Evolutionary conservation across 2,797 vertebrate species (phyloP), one percentile per base, ranked within the genome.

Genomic region (Neosalanx taihuensis): DNA sequence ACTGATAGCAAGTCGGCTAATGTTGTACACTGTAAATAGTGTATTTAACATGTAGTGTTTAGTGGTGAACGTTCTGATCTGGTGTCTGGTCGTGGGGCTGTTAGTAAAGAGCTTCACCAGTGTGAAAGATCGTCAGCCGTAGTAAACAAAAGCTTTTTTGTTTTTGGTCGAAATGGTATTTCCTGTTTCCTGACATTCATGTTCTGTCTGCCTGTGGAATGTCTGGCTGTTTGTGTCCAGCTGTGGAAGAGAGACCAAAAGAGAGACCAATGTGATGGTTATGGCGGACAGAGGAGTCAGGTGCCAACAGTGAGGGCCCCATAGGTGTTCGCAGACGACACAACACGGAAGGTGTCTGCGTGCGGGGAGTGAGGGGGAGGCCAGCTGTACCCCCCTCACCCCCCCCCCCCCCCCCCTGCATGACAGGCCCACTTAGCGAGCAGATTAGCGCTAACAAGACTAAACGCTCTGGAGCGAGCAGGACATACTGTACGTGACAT

Each of bases 1-100:
- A 64, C 79, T 82, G 84, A 90, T 90, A 91, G 69, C 77, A 31
- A 2, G 17, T 57, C 56, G 60, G 31, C 59, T 72, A 30, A 70
- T 70, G 73, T 13, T 3, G 20, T 77, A 76, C 86, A 79, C 86
- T 81, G 41, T 46, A 12, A 56, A 17, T 56, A 26, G 23, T 1
- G 23, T 26, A 26, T 1, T 26, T 26, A 26, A 26, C 23, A 26
- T 26, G 23, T 85, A 61, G 56, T 56, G 71, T 71, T 72, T 53
- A 30, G 67, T 74, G 81, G 85, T 82, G 77, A 62, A 64, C 56
- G 49, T 83, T 77, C 0, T 0, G 15, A 76, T 69, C 62, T 58
- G 61, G 70, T 74, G 64, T 73, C 72, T 53, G 49, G 79, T 70
- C 51, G 17, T 56, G 51, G 15, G 3, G n/a, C 17, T 56, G 51